These are phyloP conservation scores for Drosophila borborema DNA, from an alignment of 2,888 invertebrate genomes.

Conservation along the genomic window DNA sequence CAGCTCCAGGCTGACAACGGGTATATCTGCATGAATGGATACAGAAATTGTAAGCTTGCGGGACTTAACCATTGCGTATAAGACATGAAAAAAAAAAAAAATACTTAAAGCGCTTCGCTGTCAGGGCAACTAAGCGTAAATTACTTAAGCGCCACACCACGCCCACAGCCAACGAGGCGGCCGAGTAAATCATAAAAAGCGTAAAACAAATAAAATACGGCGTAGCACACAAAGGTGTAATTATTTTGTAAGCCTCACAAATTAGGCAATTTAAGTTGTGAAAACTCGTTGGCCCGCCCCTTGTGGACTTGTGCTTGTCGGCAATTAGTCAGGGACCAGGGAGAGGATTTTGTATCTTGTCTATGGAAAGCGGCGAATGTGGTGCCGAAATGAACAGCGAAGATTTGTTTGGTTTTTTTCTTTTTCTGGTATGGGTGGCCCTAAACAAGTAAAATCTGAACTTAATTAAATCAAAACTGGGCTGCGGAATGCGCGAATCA, in stretches of 20 bases:
- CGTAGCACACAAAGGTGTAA: slow-evolving; percentile 63
- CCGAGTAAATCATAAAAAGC: slow-evolving; percentile 41
- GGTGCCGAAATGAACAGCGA: slow-evolving; percentile 28
- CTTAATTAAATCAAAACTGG: slow-evolving; percentile 78
- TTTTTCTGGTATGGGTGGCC: background rate
- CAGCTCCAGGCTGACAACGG: slow-evolving; percentile 92
- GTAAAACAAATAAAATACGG: slow-evolving; percentile 29
- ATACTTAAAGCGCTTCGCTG: background rate
- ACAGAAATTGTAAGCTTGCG: background rate
- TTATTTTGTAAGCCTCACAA: slow-evolving; percentile 79
- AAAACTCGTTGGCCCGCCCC: slow-evolving; percentile 16
- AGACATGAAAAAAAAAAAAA: slow-evolving; percentile 2
- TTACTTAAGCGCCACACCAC: slow-evolving; percentile 14
- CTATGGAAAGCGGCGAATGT: slow-evolving; percentile 33
- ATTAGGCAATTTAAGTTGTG: slow-evolving; percentile 80
- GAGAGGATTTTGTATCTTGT: slow-evolving; percentile 28
- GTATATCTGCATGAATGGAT: slow-evolving; percentile 88
- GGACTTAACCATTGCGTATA: background rate
- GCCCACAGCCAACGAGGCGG: background rate
- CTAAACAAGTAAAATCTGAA: slow-evolving; percentile 64
- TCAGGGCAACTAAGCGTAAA: slow-evolving; percentile 32
- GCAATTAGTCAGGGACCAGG: slow-evolving; percentile 32
- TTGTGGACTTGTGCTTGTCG: slow-evolving; percentile 3
- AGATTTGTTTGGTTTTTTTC: slow-evolving; percentile 2
- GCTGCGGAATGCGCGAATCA: slow-evolving; percentile 69